Conservation (phyloP, 1,140 invertebrate species). For the Brevipalpus yothersi region DNA sequence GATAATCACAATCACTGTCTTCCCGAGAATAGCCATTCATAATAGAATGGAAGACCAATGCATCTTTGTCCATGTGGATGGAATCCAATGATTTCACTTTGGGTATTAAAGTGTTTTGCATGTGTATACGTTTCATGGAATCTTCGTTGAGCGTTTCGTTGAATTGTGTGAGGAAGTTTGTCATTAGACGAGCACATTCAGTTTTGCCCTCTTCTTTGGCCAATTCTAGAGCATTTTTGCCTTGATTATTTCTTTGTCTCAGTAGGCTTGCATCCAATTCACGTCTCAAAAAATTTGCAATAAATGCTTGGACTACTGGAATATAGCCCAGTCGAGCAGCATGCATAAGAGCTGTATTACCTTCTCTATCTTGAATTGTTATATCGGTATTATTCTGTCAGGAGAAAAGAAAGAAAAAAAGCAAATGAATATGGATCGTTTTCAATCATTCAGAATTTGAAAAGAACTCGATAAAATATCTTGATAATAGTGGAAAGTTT, state of each 20-base stretch:
- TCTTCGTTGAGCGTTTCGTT: background rate
- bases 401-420: background rate
- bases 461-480: too few species aligned
- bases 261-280: background rate
- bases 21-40: background rate
- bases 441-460: background rate
- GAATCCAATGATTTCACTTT: background rate
- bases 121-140: background rate
- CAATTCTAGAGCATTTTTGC: background rate
- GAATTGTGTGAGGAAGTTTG: background rate
- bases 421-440: background rate
- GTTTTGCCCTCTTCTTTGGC: background rate
- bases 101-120: background rate
- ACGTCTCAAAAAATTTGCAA: constrained; percentile 3
- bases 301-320: constrained; percentile 6
- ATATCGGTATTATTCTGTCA: constrained; percentile 12
- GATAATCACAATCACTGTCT: background rate
- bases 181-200: background rate
- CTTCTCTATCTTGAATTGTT: constrained; percentile 13
- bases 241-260: background rate
- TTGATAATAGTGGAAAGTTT: too few species aligned
- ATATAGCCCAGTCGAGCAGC: constrained; percentile 9
- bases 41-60: background rate
- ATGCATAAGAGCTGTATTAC: constrained; percentile 15
- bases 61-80: background rate